Evolutionary conservation across 1,140 invertebrate genomes (phyloP).

Genomic region (Diachasma alloeum): DNA sequence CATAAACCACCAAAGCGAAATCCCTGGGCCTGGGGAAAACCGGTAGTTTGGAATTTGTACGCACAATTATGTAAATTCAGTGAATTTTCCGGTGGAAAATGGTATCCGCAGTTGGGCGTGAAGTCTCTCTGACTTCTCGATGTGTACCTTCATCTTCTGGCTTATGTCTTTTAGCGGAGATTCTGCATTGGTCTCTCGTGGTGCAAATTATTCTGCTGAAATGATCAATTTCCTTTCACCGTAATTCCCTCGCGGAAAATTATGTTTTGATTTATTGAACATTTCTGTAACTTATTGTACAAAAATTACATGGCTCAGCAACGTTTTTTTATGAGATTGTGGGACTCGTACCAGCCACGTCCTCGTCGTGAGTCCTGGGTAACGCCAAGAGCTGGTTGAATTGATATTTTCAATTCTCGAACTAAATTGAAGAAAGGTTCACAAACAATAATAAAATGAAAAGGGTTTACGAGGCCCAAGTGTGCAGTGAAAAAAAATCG

Average conservation of each 20-base stretch:
- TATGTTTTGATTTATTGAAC: no score
- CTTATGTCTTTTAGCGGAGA: not conserved
- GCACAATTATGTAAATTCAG: conserved; percentile 59
- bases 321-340: no score
- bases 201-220: no score
- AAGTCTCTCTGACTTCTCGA: not conserved
- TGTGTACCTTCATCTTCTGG: not conserved
- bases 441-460: not conserved
- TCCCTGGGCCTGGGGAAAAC: not conserved
- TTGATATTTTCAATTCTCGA: not conserved
- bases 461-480: not conserved
- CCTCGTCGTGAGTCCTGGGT: no score
- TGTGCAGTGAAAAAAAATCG: not conserved
- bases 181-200: not conserved
- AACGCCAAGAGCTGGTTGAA: no score
- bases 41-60: conserved; percentile 57
- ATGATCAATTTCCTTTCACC: no score
- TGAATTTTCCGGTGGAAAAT: conserved; percentile 38
- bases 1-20: not conserved
- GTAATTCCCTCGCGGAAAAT: no score
- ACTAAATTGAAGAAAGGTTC: not conserved
- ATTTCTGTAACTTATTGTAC: no score
- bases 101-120: not conserved
- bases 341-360: no score
- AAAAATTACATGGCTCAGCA: no score